phyloP scores from a whole-genome alignment of 2,797 vertebrate species.

The Heliangelus exortis region DNA sequence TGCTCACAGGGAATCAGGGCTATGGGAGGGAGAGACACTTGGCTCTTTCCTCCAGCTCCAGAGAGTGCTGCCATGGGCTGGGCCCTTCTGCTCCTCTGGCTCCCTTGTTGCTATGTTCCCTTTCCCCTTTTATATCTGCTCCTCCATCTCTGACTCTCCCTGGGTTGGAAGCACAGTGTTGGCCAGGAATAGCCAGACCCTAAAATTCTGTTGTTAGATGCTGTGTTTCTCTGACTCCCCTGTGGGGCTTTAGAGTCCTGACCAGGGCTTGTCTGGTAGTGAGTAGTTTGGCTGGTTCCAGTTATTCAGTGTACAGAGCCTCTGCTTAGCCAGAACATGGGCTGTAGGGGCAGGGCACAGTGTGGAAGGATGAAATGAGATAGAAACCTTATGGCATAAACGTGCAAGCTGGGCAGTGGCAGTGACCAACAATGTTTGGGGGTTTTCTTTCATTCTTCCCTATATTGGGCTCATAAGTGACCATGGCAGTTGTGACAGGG shows the following conservation, averaged over 20 bases:
- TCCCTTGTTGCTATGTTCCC: neutral
- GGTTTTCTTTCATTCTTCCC: neutral
- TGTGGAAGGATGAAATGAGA: neutral
- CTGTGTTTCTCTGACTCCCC: neutral
- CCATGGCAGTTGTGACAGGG: neutral
- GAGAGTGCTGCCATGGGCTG: neutral
- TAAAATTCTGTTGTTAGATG: neutral
- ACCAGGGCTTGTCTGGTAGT: neutral
- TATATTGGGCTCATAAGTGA: neutral
- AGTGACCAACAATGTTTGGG: neutral
- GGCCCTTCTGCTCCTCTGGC: constrained; percentile 9
- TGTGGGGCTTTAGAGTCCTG: neutral
- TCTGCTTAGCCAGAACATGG: neutral
- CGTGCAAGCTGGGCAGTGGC: neutral
- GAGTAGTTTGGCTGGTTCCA: constrained; percentile 49
- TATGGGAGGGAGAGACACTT: neutral
- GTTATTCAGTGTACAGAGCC: constrained; percentile 35
- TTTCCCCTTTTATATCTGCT: neutral
- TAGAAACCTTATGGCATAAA: neutral
- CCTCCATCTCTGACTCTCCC: neutral
- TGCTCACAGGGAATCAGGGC: fast-evolving
- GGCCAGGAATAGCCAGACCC: neutral
- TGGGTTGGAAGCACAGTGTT: neutral
- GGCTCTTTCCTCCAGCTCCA: neutral
- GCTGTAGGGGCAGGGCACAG: neutral